Evolutionary conservation across 2,113 vertebrate species (phyloP).

Genomic region (Caranx ignobilis): DNA sequence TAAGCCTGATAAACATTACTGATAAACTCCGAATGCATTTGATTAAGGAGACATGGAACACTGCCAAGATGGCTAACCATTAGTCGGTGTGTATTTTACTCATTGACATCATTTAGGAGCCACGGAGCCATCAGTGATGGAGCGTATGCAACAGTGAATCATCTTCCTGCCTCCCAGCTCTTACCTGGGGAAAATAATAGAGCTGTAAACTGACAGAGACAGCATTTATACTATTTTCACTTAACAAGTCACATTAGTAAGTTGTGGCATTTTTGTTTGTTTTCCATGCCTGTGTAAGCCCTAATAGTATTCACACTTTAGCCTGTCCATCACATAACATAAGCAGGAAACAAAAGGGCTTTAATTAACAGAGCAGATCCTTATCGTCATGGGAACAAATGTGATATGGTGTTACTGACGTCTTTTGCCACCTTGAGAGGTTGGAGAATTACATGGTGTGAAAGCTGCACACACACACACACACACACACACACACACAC

Average conservation of each 20-base stretch:
- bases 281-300: neutral
- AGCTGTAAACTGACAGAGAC: slow-evolving; percentile 33
- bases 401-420: slow-evolving; percentile 51
- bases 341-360: slow-evolving; percentile 33
- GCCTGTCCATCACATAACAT: slow-evolving; percentile 36
- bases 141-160: slow-evolving; percentile 5
- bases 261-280: slow-evolving; percentile 3
- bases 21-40: slow-evolving; percentile 66
- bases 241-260: slow-evolving; percentile 10
- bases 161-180: slow-evolving; percentile 23
- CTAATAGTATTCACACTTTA: slow-evolving; percentile 33
- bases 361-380: slow-evolving; percentile 62
- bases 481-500: slow-evolving; percentile 17
- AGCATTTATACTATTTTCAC: slow-evolving; percentile 22
- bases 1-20: slow-evolving; percentile 63
- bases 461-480: slow-evolving; percentile 19
- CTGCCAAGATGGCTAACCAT: slow-evolving; percentile 35
- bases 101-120: slow-evolving; percentile 33
- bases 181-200: slow-evolving; percentile 34
- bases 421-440: slow-evolving; percentile 59
- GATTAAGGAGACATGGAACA: slow-evolving; percentile 49
- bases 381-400: slow-evolving; percentile 70
- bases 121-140: slow-evolving; percentile 8
- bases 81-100: slow-evolving; percentile 37
- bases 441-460: slow-evolving; percentile 42